Percentiles rank a stretch among this genome's conserved stretches.
Conservation (phyloP, 2,113 vertebrate species). For the Hydropotes inermis region DNA sequence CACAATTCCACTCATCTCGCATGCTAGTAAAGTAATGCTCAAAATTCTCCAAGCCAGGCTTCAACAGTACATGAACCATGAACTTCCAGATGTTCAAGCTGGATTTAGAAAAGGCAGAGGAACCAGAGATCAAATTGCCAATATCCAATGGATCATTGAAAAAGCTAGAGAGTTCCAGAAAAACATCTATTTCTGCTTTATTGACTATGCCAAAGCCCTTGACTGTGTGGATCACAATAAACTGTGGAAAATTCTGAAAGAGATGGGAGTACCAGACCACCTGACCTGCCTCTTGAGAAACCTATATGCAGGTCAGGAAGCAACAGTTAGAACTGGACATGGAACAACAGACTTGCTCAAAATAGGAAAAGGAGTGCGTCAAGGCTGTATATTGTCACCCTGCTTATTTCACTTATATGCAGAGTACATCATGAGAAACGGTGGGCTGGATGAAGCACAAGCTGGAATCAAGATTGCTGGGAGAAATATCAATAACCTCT, state of each 20-base stretch:
- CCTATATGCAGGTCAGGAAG: background rate
- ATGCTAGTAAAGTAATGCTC: background rate
- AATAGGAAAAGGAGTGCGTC: accelerated
- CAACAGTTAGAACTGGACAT: background rate
- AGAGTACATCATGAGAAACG: background rate
- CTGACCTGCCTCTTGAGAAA: background rate
- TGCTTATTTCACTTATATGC: background rate
- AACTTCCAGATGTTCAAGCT: background rate
- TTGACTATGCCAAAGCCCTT: background rate
- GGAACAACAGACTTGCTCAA: background rate
- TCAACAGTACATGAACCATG: background rate
- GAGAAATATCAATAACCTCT: background rate
- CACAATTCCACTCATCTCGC: background rate
- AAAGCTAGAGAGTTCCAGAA: background rate
- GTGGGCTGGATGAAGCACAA: background rate
- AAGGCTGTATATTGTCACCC: background rate
- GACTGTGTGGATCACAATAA: background rate
- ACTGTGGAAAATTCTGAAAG: background rate
- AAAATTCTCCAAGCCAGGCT: background rate
- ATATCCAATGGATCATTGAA: accelerated
- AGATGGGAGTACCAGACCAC: background rate
- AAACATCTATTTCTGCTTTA: background rate
- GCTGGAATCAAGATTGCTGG: background rate
- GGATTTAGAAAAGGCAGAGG: background rate
- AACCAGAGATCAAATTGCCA: background rate